These are phyloP conservation scores for Macrotus californicus DNA, from an alignment of 2,113 vertebrate genomes.

Conservation along the genomic window DNA sequence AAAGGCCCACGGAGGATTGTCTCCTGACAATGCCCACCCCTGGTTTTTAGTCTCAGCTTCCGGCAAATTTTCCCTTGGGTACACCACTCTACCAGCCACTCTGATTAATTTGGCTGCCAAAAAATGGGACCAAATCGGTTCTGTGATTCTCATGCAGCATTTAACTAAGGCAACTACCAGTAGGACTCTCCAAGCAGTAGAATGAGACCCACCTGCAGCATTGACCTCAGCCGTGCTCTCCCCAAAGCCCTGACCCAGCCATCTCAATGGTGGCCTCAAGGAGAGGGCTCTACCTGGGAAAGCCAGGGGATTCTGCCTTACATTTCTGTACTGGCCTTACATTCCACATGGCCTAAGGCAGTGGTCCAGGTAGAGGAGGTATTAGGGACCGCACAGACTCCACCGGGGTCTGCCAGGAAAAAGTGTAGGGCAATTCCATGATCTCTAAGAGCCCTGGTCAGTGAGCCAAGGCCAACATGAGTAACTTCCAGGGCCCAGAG, in stretches of 20 bases:
- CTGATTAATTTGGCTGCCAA: not conserved
- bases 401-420: not conserved
- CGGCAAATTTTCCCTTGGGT: not conserved
- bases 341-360: not conserved
- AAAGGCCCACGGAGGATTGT: not conserved
- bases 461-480: not conserved
- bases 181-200: not conserved
- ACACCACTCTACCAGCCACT: not conserved
- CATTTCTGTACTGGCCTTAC: not conserved
- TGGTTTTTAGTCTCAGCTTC: not conserved
- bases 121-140: not conserved
- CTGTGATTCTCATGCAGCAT: not conserved
- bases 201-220: not conserved
- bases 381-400: not conserved
- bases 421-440: fast-evolving
- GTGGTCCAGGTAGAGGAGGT: not conserved
- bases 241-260: not conserved
- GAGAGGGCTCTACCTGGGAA: not conserved
- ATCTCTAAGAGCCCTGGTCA: too few relatives aligned
- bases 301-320: not conserved
- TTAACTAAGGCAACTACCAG: not conserved
- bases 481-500: not conserved
- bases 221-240: fast-evolving
- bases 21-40: not conserved
- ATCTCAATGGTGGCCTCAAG: not conserved